phyloP scores from a whole-genome alignment of 2,888 invertebrate species.

The Orchesella flavescens region DNA sequence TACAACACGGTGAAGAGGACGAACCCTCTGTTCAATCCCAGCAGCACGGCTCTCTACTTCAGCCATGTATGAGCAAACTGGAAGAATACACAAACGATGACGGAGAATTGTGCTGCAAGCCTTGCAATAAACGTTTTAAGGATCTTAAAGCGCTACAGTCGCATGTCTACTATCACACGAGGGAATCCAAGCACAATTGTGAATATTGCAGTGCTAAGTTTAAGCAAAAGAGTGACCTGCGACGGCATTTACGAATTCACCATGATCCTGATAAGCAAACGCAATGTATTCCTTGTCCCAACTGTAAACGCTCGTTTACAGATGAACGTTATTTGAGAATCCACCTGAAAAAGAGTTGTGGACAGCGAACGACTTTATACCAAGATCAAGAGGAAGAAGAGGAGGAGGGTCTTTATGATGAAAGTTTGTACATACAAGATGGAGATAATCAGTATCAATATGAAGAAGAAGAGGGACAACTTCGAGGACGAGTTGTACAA shows the following conservation, averaged over 20 bases:
- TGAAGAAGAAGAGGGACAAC: conserved; percentile 20
- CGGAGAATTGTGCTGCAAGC: conserved; percentile 53
- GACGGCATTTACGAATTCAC: conserved; percentile 53
- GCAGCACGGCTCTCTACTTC: conserved; percentile 17
- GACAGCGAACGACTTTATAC: background rate
- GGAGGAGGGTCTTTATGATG: background rate
- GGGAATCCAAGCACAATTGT: conserved; percentile 51
- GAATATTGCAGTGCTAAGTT: conserved; percentile 55
- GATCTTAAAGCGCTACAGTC: conserved; percentile 54
- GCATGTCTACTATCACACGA: conserved; percentile 59
- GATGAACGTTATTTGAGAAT: conserved; percentile 60
- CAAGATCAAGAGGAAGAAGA: conserved; percentile 13
- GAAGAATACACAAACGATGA: conserved; percentile 57
- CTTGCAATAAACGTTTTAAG: conserved; percentile 51
- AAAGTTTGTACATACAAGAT: background rate
- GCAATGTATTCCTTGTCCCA: conserved; percentile 44
- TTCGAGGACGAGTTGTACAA: conserved; percentile 20
- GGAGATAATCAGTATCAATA: background rate
- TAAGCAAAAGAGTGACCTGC: conserved; percentile 60
- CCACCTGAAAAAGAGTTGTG: conserved; percentile 48
- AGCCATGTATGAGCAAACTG: conserved; percentile 46
- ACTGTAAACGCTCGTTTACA: conserved; percentile 57
- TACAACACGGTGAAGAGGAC: background rate
- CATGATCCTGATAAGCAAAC: conserved; percentile 51
- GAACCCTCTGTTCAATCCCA: background rate